Conservation (phyloP, 1,140 invertebrate species). For the Trichogramma pretiosum region DNA sequence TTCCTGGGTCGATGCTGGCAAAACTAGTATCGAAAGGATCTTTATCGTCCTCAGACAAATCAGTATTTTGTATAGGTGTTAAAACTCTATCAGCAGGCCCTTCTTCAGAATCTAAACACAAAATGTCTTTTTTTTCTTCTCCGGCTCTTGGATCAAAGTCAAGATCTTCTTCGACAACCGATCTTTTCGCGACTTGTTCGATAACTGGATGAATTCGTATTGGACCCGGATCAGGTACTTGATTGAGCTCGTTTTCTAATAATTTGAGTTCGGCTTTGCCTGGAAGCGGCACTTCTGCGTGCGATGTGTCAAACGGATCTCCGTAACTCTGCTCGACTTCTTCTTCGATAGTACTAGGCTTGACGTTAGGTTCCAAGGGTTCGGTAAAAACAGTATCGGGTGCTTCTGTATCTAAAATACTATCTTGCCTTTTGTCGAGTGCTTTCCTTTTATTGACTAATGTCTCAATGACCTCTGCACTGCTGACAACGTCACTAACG, state of each 20-base stretch:
- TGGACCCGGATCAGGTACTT: slow-evolving; percentile 27
- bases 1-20: slow-evolving; percentile 49
- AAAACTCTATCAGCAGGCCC: slow-evolving; percentile 37
- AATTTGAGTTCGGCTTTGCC: slow-evolving; percentile 69
- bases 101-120: slow-evolving; percentile 32
- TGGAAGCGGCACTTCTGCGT: slow-evolving; percentile 62
- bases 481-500: slow-evolving; percentile 22
- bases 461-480: slow-evolving; percentile 11
- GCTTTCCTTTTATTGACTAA: slow-evolving; percentile 7
- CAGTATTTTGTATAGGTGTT: slow-evolving; percentile 35
- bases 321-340: slow-evolving; percentile 36
- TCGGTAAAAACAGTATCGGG: slow-evolving; percentile 55
- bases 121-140: slow-evolving; percentile 32
- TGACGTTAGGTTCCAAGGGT: slow-evolving; percentile 55
- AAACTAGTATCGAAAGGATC: slow-evolving; percentile 63
- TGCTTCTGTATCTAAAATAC: slow-evolving; percentile 49
- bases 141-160: slow-evolving; percentile 36
- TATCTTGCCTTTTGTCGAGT: slow-evolving; percentile 29
- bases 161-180: slow-evolving; percentile 27
- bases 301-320: slow-evolving; percentile 76
- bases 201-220: slow-evolving; percentile 25
- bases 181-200: slow-evolving; percentile 19
- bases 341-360: slow-evolving; percentile 32
- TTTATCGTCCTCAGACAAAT: slow-evolving; percentile 38
- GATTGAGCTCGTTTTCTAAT: slow-evolving; percentile 62